Percentiles rank a stretch among this genome's conserved stretches.
Evolutionary conservation across 2,888 invertebrate genomes (phyloP).

Genomic region (Eupithecia abbreviata): DNA sequence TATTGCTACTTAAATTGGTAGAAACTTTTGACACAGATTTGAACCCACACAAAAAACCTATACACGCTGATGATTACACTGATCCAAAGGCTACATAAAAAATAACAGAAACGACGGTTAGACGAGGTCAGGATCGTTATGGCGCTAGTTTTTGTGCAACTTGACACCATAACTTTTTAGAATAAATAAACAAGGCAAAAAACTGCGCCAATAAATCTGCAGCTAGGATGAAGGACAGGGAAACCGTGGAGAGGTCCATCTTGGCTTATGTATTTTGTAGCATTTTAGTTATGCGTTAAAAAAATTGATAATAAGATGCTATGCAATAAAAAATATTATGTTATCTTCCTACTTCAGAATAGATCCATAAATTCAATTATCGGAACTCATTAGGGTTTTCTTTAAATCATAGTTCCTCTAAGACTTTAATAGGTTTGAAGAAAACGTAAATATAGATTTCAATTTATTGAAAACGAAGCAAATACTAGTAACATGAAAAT

Average conservation of each 20-base stretch:
- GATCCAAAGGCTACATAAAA: constrained; percentile 27
- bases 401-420: not conserved
- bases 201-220: constrained; percentile 68
- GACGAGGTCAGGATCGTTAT: constrained; percentile 45
- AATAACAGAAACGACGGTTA: constrained; percentile 35
- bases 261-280: not conserved
- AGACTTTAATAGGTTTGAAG: not conserved
- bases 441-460: not conserved
- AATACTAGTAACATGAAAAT: constrained; percentile 30
- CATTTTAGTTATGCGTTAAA: not conserved
- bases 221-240: constrained; percentile 48
- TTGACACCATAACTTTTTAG: constrained; percentile 68
- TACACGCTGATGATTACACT: constrained; percentile 24
- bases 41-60: constrained; percentile 12
- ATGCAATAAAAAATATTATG: too few relatives aligned
- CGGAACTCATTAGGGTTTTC: not conserved
- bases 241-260: constrained; percentile 48
- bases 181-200: constrained; percentile 71
- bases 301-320: too few relatives aligned
- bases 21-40: constrained; percentile 26
- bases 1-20: constrained; percentile 16
- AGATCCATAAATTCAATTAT: not conserved
- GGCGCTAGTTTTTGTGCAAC: constrained; percentile 61
- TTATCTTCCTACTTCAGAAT: not conserved
- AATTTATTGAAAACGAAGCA: constrained; percentile 1